phyloP scores from a whole-genome alignment of 2,113 vertebrate genomes.

The Trachemys scripta region DNA sequence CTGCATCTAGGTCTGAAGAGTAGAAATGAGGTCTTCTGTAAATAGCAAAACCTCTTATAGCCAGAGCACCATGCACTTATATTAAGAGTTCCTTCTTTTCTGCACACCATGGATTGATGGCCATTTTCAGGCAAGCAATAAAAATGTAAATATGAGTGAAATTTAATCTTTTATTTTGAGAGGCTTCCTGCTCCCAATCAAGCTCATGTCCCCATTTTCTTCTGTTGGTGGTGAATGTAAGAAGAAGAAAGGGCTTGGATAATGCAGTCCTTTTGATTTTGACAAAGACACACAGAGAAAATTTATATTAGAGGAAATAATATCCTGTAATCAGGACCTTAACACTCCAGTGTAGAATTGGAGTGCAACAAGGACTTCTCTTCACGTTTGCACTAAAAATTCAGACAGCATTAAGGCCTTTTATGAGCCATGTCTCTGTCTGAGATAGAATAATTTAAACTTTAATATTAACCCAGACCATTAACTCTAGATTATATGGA shows the following conservation, averaged over 20 bases:
- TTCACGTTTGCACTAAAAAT: not conserved
- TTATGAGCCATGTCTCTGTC: not conserved
- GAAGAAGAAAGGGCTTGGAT: not conserved
- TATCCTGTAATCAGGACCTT: not conserved
- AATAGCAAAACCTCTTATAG: not conserved
- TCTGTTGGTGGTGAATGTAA: not conserved
- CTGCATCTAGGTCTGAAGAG: not conserved
- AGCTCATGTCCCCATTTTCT: not conserved
- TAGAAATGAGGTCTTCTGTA: not conserved
- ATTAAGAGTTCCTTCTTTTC: not conserved
- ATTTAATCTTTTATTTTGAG: not conserved
- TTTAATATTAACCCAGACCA: not conserved
- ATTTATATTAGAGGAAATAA: not conserved
- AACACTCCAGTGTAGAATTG: not conserved
- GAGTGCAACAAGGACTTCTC: not conserved
- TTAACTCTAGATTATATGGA: not conserved
- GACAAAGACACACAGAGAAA: not conserved
- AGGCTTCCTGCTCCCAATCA: not conserved
- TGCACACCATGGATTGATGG: not conserved
- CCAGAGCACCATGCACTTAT: not conserved
- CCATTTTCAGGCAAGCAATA: rapidly evolving
- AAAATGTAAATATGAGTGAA: not conserved
- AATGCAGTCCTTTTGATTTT: not conserved
- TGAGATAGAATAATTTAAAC: not conserved
- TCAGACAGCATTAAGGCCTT: not conserved